Evolutionary conservation across 2,797 vertebrate species (phyloP).

Genomic region (Pachyuromys duprasi): DNA sequence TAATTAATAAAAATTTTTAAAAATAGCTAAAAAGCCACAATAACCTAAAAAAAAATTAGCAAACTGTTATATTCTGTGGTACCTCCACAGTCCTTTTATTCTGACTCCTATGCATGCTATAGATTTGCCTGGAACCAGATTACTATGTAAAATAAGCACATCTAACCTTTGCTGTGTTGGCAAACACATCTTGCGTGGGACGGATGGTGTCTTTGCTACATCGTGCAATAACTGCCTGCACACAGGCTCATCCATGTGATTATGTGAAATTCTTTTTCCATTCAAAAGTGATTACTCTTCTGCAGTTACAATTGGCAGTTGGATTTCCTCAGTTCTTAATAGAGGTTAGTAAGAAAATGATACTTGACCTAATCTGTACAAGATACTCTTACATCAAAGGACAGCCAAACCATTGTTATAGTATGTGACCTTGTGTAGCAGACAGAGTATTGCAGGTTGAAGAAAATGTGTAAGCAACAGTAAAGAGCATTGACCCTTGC

Average conservation of each 20-base stretch:
- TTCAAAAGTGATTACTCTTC: not conserved
- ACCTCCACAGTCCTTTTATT: not conserved
- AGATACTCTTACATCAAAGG: not conserved
- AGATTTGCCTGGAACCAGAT: not conserved
- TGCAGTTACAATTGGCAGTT: not conserved
- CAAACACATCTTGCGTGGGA: fast-evolving
- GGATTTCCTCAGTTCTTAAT: constrained; percentile 11
- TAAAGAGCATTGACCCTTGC: not conserved
- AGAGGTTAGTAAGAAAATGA: not conserved
- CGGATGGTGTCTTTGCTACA: no score
- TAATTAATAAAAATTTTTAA: no score
- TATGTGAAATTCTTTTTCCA: not conserved
- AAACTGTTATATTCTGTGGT: not conserved
- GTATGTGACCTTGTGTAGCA: not conserved
- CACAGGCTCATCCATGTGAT: not conserved
- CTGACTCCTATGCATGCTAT: not conserved
- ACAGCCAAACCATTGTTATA: not conserved
- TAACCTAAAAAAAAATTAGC: not conserved
- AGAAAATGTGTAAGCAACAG: not conserved
- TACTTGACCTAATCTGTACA: not conserved
- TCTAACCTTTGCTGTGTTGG: not conserved
- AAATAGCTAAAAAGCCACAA: not conserved
- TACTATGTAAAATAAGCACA: not conserved
- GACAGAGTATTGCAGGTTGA: not conserved
- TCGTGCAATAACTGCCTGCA: not conserved